These are phyloP conservation scores for Synodontis membranacea DNA, from an alignment of 2,113 vertebrate species.

Conservation along the genomic window DNA sequence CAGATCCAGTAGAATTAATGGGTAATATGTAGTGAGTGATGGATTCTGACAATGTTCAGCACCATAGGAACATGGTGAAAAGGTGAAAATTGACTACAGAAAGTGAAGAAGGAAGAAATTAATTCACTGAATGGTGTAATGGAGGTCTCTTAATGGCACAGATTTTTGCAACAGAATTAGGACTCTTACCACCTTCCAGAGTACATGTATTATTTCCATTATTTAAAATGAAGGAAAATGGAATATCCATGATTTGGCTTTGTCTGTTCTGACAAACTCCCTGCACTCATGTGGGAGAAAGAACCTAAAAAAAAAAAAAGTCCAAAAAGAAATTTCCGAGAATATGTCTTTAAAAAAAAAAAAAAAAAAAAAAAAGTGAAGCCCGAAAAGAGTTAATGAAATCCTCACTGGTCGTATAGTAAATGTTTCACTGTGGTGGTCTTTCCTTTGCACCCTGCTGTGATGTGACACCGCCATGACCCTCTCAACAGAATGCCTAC, in stretches of 20 bases:
- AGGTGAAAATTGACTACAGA: conserved; percentile 26
- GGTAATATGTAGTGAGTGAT: conserved; percentile 23
- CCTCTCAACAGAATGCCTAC: conserved; percentile 46
- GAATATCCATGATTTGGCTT: neutral
- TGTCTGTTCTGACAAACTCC: neutral
- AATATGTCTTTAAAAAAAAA: neutral
- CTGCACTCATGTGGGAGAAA: neutral
- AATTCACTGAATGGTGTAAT: neutral
- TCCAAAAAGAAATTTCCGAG: neutral
- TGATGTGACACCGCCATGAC: conserved; percentile 47
- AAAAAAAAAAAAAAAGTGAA: neutral
- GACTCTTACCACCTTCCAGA: neutral
- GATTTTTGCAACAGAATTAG: neutral
- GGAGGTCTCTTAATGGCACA: conserved; percentile 1
- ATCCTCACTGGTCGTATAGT: neutral
- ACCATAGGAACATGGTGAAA: conserved; percentile 17
- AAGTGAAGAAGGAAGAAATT: neutral
- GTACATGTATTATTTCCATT: neutral
- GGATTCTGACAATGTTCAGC: conserved; percentile 25
- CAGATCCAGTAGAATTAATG: conserved; percentile 29
- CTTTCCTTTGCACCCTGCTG: conserved; percentile 36
- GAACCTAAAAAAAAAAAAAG: neutral
- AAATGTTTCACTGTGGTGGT: conserved; percentile 9
- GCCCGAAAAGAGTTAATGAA: conserved; percentile 15
- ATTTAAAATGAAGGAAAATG: neutral